Conservation (phyloP, 2,888 invertebrate genomes). For the Epistrophe eligans region DNA sequence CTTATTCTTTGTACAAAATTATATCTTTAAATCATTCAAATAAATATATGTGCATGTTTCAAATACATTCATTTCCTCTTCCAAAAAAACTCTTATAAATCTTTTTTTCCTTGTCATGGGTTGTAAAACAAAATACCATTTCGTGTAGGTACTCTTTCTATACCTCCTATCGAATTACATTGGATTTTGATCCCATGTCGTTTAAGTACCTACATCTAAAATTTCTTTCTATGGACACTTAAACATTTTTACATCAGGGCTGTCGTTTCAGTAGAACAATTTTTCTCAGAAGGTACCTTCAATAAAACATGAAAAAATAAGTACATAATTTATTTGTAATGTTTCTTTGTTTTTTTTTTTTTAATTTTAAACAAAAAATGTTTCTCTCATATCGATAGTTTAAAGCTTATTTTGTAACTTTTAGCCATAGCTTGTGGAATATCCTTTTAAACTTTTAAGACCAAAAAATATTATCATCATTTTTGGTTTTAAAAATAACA, state of each 20-base stretch:
- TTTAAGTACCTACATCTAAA: not conserved
- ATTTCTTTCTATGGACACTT: not conserved
- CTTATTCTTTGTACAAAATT: not conserved
- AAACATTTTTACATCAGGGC: not conserved
- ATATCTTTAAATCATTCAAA: not conserved
- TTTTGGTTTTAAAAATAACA: too few species aligned
- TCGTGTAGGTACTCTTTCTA: not conserved
- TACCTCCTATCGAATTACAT: conserved; percentile 31
- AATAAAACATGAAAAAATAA: too few species aligned
- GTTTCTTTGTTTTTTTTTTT: too few species aligned
- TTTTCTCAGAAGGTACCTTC: too few species aligned
- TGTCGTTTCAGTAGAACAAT: not conserved
- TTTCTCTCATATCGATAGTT: too few species aligned
- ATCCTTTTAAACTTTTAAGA: too few species aligned
- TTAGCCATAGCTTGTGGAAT: too few species aligned
- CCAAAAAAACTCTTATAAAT: not conserved
- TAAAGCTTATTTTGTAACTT: too few species aligned
- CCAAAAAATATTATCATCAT: too few species aligned
- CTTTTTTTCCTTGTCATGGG: conserved; percentile 6
- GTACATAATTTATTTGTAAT: too few species aligned
- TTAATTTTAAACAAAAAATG: too few species aligned
- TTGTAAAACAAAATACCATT: not conserved
- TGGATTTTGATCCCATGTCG: conserved; percentile 10
- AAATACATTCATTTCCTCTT: conserved; percentile 1
- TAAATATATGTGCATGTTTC: conserved; percentile 10